These are phyloP conservation scores for Disparrhopalites patrizii DNA, from an alignment of 2,888 invertebrate species.

Conservation along the genomic window DNA sequence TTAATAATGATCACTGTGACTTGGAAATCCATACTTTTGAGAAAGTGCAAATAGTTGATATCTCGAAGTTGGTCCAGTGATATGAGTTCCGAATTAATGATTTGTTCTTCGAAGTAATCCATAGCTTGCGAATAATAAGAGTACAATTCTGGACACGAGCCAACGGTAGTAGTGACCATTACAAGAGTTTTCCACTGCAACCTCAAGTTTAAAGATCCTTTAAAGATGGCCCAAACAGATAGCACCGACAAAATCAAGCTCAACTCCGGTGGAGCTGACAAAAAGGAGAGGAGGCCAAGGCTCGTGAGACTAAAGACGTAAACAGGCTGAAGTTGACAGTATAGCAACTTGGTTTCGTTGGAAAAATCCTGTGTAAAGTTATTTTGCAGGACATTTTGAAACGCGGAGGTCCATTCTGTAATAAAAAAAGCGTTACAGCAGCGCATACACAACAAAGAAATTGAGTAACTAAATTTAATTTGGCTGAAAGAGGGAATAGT, in stretches of 20 bases:
- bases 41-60: neutral
- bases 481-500: neutral
- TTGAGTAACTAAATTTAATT: neutral
- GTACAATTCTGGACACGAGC: neutral
- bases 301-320: neutral
- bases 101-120: neutral
- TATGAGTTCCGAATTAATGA: neutral
- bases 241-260: neutral
- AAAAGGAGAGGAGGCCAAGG: neutral
- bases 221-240: neutral
- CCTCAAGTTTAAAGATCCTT: neutral
- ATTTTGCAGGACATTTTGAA: constrained; percentile 34
- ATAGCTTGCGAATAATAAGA: neutral
- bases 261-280: neutral
- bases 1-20: neutral
- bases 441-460: constrained; percentile 19
- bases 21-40: neutral
- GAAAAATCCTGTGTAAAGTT: constrained; percentile 26
- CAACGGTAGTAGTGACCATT: neutral
- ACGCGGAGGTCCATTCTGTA: constrained; percentile 44
- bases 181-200: neutral
- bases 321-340: constrained; percentile 1
- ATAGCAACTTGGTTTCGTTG: neutral
- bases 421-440: constrained; percentile 1
- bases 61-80: neutral